phyloP scores from a whole-genome alignment of 2,888 invertebrate genomes.

The Ennomos quercinarius region DNA sequence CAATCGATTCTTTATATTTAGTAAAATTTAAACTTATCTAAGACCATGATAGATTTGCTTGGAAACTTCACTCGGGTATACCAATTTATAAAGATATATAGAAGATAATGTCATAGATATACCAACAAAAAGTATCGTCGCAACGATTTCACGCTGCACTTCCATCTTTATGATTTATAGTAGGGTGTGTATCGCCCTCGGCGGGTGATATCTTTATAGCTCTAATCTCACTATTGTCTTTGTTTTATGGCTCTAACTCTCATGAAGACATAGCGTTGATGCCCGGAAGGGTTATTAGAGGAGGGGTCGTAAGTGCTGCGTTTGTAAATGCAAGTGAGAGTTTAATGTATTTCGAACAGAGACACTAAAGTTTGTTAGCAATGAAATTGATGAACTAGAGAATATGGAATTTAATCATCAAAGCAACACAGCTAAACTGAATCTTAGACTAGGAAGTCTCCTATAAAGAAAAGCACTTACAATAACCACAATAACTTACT shows the following conservation, averaged over 20 bases:
- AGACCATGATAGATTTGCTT: too few relatives aligned
- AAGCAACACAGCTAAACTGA: too few relatives aligned
- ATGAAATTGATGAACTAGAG: not conserved
- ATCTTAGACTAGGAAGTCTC: too few relatives aligned
- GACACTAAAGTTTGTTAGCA: not conserved
- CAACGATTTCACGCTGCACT: not conserved
- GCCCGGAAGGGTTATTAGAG: conserved; percentile 16
- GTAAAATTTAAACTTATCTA: too few relatives aligned
- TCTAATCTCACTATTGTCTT: conserved; percentile 27
- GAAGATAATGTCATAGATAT: too few relatives aligned
- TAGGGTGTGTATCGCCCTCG: conserved; percentile 5
- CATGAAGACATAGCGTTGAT: conserved; percentile 12
- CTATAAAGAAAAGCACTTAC: too few relatives aligned
- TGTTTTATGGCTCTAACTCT: conserved; percentile 21
- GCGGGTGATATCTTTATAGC: conserved; percentile 20
- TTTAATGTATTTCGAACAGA: not conserved
- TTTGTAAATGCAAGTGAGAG: conserved; percentile 4
- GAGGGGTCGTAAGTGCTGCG: conserved; percentile 2
- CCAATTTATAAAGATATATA: too few relatives aligned
- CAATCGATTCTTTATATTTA: too few relatives aligned
- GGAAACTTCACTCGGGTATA: too few relatives aligned
- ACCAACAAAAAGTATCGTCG: not conserved
- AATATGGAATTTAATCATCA: too few relatives aligned
- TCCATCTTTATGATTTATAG: conserved; percentile 18
- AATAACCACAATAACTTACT: too few relatives aligned